These are phyloP conservation scores for Orthosia gothica DNA, from an alignment of 2,888 invertebrate genomes.

Conservation along the genomic window DNA sequence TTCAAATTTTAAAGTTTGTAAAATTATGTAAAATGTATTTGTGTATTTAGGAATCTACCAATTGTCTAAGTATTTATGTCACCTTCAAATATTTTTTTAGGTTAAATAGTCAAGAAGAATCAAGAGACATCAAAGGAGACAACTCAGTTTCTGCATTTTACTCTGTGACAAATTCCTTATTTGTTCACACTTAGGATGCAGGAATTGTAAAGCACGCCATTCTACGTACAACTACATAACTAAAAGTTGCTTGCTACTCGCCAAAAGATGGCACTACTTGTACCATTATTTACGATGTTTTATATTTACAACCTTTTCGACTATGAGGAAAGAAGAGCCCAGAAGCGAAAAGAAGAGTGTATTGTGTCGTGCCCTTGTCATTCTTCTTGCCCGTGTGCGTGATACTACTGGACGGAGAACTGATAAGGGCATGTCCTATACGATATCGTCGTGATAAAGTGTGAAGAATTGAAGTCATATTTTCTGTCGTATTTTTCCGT, in stretches of 20 bases:
- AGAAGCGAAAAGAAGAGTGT: slow-evolving; percentile 57
- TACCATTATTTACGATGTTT: not conserved
- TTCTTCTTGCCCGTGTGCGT: slow-evolving; percentile 96
- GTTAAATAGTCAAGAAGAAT: not conserved
- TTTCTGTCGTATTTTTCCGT: not conserved
- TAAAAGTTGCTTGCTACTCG: slow-evolving; percentile 67
- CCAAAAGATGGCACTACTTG: slow-evolving; percentile 72
- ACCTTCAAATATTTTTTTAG: not conserved
- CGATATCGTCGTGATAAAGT: slow-evolving; percentile 39
- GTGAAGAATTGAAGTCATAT: slow-evolving; percentile 15
- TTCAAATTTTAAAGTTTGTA: not conserved
- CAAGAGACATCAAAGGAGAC: not conserved
- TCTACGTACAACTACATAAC: slow-evolving; percentile 49
- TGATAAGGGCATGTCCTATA: slow-evolving; percentile 67
- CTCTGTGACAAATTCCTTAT: slow-evolving; percentile 64
- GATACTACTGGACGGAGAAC: slow-evolving; percentile 97
- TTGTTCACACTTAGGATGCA: slow-evolving; percentile 74
- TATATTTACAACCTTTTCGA: slow-evolving; percentile 32
- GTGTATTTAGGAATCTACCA: too few relatives aligned
- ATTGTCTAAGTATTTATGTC: too few relatives aligned
- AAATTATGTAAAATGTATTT: too few relatives aligned
- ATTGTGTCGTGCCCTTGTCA: slow-evolving; percentile 96
- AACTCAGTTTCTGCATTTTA: slow-evolving; percentile 75
- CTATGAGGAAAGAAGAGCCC: slow-evolving; percentile 27
- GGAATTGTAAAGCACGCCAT: slow-evolving; percentile 70